These are phyloP conservation scores for Xenus cinereus DNA, from an alignment of 2,113 vertebrate species.

Conservation along the genomic window DNA sequence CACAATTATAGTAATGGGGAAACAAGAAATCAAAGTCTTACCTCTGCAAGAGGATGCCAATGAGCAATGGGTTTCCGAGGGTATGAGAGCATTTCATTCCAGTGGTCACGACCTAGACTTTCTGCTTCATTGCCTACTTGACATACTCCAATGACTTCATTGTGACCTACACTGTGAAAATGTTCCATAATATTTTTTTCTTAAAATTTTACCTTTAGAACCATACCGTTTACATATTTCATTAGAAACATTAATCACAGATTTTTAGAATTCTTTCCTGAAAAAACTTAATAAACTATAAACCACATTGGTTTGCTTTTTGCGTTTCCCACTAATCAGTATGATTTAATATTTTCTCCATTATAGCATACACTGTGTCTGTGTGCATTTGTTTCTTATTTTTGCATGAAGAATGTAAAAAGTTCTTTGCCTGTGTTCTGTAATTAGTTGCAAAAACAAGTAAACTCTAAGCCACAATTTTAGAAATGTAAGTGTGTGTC, in stretches of 20 bases:
- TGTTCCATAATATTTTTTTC: conserved; percentile 79
- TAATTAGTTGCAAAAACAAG: background rate
- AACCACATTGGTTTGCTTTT: background rate
- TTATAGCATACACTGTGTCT: background rate
- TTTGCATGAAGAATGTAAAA: background rate
- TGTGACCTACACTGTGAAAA: conserved; percentile 98
- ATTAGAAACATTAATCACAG: background rate
- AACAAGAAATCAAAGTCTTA: conserved; percentile 63
- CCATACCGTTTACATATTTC: background rate
- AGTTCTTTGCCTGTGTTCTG: background rate
- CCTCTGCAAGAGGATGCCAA: conserved; percentile 96
- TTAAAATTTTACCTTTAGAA: conserved; percentile 71
- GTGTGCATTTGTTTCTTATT: background rate
- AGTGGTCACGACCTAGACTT: conserved; percentile 92
- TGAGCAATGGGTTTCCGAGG: conserved; percentile 97
- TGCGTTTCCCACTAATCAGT: background rate
- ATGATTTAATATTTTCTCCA: background rate
- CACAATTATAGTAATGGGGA: background rate
- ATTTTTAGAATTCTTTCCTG: background rate
- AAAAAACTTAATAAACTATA: background rate
- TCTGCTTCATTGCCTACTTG: conserved; percentile 94
- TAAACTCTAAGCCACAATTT: background rate
- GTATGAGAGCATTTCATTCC: conserved; percentile 97
- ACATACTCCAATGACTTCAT: conserved; percentile 98
- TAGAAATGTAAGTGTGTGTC: background rate